Conservation (phyloP, 1,140 invertebrate genomes). For the Eriocheir sinensis region DNA sequence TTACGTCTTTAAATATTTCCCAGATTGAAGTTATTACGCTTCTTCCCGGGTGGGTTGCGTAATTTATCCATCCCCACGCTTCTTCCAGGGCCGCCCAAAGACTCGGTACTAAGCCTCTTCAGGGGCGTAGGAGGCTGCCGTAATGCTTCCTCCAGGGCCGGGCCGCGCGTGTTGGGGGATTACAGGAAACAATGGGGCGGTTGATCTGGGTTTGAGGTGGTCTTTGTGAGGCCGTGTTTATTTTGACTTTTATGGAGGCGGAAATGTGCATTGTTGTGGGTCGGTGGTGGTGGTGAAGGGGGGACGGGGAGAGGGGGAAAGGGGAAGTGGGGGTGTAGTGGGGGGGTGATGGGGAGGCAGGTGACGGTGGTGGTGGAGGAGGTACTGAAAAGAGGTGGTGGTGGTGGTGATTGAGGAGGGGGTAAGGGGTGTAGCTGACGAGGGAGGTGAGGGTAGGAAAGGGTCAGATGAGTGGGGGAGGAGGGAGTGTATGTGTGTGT, state of each 20-base stretch:
- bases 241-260: constrained; percentile 59
- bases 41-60: neutral
- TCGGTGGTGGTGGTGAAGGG: no score
- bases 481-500: neutral
- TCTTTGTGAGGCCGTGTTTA: constrained; percentile 54
- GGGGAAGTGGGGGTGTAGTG: no score
- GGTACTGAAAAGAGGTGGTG: no score
- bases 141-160: constrained; percentile 32
- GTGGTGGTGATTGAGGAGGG: no score
- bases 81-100: neutral
- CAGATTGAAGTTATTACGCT: neutral
- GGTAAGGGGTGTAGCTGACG: no score
- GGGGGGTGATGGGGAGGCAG: no score
- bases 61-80: no score
- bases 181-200: constrained; percentile 39
- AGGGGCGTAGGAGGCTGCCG: neutral
- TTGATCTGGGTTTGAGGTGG: constrained; percentile 56
- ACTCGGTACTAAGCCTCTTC: neutral
- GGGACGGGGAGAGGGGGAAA: no score
- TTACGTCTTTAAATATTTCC: no score
- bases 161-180: constrained; percentile 20
- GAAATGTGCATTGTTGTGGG: constrained; percentile 5
- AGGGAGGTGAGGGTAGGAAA: no score
- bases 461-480: neutral
- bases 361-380: no score